Conservation (phyloP, 2,113 vertebrate genomes). For the Rissa tridactyla region DNA sequence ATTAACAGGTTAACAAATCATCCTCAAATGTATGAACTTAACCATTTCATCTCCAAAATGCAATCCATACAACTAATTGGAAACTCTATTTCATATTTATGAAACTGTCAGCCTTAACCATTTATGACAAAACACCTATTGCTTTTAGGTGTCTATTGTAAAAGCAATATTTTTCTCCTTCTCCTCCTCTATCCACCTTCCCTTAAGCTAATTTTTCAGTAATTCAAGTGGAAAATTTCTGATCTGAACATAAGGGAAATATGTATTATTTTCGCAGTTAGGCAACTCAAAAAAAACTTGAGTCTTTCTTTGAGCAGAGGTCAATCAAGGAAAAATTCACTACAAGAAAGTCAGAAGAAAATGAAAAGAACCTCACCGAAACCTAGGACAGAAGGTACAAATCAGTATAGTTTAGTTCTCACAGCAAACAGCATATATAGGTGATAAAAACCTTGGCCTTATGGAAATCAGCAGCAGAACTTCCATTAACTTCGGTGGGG, state of each 20-base stretch:
- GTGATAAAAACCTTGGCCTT: not conserved
- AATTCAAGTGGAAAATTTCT: not conserved
- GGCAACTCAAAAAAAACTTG: not conserved
- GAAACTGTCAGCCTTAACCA: not conserved
- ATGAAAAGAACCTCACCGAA: not conserved
- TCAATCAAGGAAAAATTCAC: not conserved
- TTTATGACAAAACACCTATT: not conserved
- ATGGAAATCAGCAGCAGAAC: not conserved
- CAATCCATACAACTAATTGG: not conserved
- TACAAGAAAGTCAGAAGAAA: not conserved
- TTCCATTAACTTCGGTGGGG: not conserved
- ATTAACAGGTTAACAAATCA: not conserved
- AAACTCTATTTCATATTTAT: not conserved
- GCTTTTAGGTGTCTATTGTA: not conserved
- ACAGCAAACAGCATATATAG: not conserved
- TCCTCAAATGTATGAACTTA: not conserved
- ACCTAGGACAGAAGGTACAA: not conserved
- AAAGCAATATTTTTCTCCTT: not conserved
- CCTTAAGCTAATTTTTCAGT: not conserved
- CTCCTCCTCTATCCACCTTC: not conserved
- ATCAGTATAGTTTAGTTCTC: not conserved
- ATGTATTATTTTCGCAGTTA: not conserved
- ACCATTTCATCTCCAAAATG: not conserved
- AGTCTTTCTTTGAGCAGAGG: not conserved
- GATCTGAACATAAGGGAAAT: not conserved